These are phyloP conservation scores for Melanotaenia parkinsoni DNA, from an alignment of 2,797 vertebrate genomes.

Conservation along the genomic window DNA sequence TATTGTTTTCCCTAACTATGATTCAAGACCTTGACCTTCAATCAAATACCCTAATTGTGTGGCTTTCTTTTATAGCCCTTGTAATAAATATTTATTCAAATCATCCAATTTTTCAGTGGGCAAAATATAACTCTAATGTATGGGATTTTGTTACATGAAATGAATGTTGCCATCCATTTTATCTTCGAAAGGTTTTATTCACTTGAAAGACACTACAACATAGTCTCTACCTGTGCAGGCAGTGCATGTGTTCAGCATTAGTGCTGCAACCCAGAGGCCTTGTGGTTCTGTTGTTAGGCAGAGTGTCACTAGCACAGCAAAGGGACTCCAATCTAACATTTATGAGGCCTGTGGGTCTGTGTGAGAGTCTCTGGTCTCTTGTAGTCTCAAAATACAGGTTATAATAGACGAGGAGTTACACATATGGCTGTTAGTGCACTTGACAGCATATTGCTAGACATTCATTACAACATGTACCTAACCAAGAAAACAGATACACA, in stretches of 20 bases:
- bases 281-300: conserved; percentile 69
- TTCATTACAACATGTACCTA: conserved; percentile 34
- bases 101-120: neutral
- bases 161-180: neutral
- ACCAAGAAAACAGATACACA: conserved; percentile 20
- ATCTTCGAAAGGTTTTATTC: conserved; percentile 2
- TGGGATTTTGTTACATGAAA: neutral
- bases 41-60: neutral
- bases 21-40: neutral
- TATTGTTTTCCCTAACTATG: neutral
- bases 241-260: conserved; percentile 49
- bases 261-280: conserved; percentile 51
- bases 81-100: neutral
- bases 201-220: conserved; percentile 4
- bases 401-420: conserved; percentile 68
- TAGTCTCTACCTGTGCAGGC: conserved; percentile 11
- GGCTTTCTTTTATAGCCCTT: neutral
- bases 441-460: conserved; percentile 61
- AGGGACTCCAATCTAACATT: conserved; percentile 79
- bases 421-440: conserved; percentile 68
- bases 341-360: conserved; percentile 73
- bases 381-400: conserved; percentile 65
- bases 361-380: conserved; percentile 51
- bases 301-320: conserved; percentile 63
- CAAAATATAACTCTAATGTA: neutral